Evolutionary conservation across 2,797 vertebrate genomes (phyloP), one percentile per base, ranked within the genome.

Genomic region (Lagocephalus sceleratus): DNA sequence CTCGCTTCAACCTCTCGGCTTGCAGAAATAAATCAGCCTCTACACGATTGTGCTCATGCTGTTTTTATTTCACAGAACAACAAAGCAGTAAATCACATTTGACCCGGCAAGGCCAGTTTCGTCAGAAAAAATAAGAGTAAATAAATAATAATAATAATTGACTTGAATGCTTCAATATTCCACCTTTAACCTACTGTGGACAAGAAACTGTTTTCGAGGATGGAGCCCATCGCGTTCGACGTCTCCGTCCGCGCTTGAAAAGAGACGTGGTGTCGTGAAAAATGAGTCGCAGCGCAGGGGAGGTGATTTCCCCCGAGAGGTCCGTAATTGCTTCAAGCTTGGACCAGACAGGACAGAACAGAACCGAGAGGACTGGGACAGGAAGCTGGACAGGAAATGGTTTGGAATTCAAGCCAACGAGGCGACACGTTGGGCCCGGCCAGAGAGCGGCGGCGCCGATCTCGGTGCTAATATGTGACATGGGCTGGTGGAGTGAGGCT

Each of bases 281-380:
- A 87, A 88, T 79, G 83, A 82, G 68, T 66, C 68, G 12, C 61
- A 63, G 71, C 76, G 20, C 58, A 78, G 69, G 68, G 75, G 71
- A 80, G 79, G 78, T 85, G 77, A 88, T 85, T 85, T 86, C 87
- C 85, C 85, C 46, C 38, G 39, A 82, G 85, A 51, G 19, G 25
- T 68, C 57, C 66, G 63, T 88, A 90, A 90, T 90, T 89, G 82
- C 84, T 89, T 89, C 88, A 90, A 87, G 86, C 79, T 84, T 86
- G 56, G 75, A 75, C 72, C 69, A 81, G 71, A 87, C 78, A 40
- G 79, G 72, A 82, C 68, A 50, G 62, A 81, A 82, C 68, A 50
- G 62, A 81, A 87, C 76, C 85, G 75, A 81, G 84, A 87, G 83
- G 73, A 74, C 72, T 66, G 75, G 72, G n/a, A 47, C 75, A 88